phyloP scores from a whole-genome alignment of 2,888 invertebrate genomes.

The Eurois occulta region DNA sequence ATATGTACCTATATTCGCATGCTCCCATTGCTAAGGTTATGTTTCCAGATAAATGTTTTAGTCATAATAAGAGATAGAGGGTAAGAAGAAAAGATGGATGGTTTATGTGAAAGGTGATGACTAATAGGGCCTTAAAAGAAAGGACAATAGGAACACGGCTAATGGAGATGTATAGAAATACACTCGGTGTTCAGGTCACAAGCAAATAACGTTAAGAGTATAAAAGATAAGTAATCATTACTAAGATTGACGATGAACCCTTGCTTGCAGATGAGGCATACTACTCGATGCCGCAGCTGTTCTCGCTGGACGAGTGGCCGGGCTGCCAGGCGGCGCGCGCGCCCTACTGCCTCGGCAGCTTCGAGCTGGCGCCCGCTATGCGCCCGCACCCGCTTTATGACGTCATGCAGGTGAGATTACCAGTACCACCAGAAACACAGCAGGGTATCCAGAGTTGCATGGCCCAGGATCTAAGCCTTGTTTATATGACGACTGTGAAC shows the following conservation, averaged over 20 bases:
- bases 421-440: neutral
- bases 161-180: neutral
- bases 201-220: neutral
- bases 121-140: neutral
- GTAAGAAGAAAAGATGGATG: neutral
- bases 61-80: neutral
- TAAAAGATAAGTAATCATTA: neutral
- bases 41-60: neutral
- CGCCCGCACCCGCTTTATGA: conserved; percentile 73
- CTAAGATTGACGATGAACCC: neutral
- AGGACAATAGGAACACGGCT: neutral
- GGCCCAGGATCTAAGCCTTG: neutral
- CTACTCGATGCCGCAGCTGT: conserved; percentile 84
- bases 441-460: neutral
- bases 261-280: conserved; percentile 81
- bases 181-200: too few species aligned
- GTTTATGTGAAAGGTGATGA: neutral
- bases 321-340: conserved; percentile 78
- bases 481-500: neutral
- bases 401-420: conserved; percentile 78
- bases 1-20: neutral
- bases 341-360: conserved; percentile 85
- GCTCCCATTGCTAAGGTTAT: neutral
- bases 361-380: conserved; percentile 76
- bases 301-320: conserved; percentile 83